These are phyloP conservation scores for Tribolium castaneum DNA, from an alignment of 1,140 invertebrate species.

Conservation along the genomic window DNA sequence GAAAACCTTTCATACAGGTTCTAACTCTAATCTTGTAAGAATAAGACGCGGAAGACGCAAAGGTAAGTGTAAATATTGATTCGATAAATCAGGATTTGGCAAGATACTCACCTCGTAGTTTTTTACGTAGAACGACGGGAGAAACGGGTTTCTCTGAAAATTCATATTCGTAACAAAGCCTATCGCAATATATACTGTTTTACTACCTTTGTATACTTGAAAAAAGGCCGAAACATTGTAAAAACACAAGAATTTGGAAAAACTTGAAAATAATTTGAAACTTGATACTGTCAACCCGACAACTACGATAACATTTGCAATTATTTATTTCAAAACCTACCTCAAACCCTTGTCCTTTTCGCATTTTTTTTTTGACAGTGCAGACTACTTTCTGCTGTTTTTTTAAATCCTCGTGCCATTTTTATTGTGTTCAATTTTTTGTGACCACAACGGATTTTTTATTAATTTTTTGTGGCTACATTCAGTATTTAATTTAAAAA, in stretches of 20 bases:
- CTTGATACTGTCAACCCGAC: no score
- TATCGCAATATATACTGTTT: background rate
- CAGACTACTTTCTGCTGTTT: no score
- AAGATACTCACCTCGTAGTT: slow-evolving; percentile 42
- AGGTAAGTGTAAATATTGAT: slow-evolving; percentile 8
- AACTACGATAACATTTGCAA: no score
- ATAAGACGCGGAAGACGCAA: background rate
- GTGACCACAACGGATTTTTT: no score
- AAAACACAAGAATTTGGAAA: background rate
- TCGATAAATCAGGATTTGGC: no score
- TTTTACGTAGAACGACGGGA: slow-evolving; percentile 33
- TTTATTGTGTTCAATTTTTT: no score
- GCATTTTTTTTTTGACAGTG: no score
- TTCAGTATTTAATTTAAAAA: no score
- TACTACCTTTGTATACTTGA: slow-evolving; percentile 8
- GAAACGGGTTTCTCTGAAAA: slow-evolving; percentile 33
- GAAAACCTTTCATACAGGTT: background rate
- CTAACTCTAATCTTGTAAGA: background rate
- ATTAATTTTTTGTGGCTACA: no score
- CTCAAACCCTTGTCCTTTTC: no score
- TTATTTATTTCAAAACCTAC: no score
- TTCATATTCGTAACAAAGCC: background rate
- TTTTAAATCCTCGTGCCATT: no score
- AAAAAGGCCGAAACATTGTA: background rate
- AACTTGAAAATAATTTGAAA: background rate